Conservation (phyloP, 1,140 invertebrate species). For the Lycorma delicatula region DNA sequence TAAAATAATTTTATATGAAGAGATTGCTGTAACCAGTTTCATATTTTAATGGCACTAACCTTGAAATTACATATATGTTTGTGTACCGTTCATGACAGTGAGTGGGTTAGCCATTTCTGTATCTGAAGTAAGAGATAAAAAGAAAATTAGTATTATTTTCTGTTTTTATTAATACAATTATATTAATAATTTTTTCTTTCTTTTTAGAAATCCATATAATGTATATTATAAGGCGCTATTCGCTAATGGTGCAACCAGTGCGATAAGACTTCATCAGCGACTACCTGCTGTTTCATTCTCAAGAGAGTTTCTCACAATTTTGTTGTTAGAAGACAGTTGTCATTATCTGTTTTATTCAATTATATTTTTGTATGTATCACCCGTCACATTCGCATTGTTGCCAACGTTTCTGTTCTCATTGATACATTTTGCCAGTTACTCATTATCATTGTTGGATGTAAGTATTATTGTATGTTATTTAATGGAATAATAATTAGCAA, state of each 20-base stretch:
- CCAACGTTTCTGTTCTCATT: slow-evolving; percentile 85
- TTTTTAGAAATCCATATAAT: slow-evolving; percentile 65
- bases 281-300: slow-evolving; percentile 71
- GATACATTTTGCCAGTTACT: slow-evolving; percentile 84
- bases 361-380: slow-evolving; percentile 83
- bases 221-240: slow-evolving; percentile 86
- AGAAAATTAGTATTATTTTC: too few species aligned
- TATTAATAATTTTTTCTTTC: slow-evolving; percentile 27
- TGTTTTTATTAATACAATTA: too few species aligned
- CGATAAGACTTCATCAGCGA: slow-evolving; percentile 86
- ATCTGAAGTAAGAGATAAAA: too few species aligned
- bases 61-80: too few species aligned
- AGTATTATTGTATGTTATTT: slow-evolving; percentile 44
- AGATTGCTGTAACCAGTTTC: too few species aligned
- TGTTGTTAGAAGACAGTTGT: slow-evolving; percentile 88
- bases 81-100: too few species aligned
- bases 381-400: slow-evolving; percentile 80
- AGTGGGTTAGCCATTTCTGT: too few species aligned
- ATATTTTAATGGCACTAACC: too few species aligned
- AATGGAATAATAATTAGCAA: slow-evolving; percentile 16
- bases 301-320: slow-evolving; percentile 64
- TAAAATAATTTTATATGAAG: too few species aligned
- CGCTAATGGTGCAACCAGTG: slow-evolving; percentile 86
- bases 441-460: slow-evolving; percentile 80
- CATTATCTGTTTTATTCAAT: slow-evolving; percentile 93